Evolutionary conservation across 1,140 invertebrate genomes (phyloP), one percentile per base, ranked within the genome.

Genomic region (Ceratina australensis): DNA sequence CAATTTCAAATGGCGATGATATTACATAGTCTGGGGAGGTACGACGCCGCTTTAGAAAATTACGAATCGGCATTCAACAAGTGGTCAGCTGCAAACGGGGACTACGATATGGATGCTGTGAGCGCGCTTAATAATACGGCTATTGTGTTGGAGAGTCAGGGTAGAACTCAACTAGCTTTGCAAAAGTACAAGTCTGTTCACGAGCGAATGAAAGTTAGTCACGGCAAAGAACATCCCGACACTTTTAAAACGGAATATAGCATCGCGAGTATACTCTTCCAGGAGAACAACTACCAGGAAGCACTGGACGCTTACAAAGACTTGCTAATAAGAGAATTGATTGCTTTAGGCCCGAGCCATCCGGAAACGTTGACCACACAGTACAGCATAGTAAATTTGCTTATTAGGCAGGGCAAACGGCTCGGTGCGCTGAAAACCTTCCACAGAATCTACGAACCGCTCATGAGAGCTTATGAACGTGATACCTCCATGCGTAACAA

Each of bases 1-100:
- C 33, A 60, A n/a, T 24, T 71, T 56, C 52, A 60, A 3, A 71
- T 63, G 47, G 61, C 72, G 0, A 2, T 26, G 26, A n/a, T 67
- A 56, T 13, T 80, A 8, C 3, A 60, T 16, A 42, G 52, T 18
- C 16, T 60, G 60, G n/a, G 16, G 12, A 54, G 63, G 26, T 26
- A 68, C 13, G 61, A 76, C 1, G 56, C 56, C 24, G 57, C 63
- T 8, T 80, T 28, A 59, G 64, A 59, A 15, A 75, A 57, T 0
- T 66, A 22, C 47, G 3, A 8, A 18, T 3, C 57, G 54, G 22
- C 61, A 18, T 54, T 18, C 8, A n/a, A 54, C 7, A n/a, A 18
- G 16, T 3, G 8, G n/a, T 18, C 0, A 16, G n/a, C 16, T 54
- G 8, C 15, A n/a, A n/a, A n/a, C n/a, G n/a, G n/a, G 3, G 5